phyloP scores from a whole-genome alignment of 2,113 vertebrate species.

The Microtus ochrogaster region DNA sequence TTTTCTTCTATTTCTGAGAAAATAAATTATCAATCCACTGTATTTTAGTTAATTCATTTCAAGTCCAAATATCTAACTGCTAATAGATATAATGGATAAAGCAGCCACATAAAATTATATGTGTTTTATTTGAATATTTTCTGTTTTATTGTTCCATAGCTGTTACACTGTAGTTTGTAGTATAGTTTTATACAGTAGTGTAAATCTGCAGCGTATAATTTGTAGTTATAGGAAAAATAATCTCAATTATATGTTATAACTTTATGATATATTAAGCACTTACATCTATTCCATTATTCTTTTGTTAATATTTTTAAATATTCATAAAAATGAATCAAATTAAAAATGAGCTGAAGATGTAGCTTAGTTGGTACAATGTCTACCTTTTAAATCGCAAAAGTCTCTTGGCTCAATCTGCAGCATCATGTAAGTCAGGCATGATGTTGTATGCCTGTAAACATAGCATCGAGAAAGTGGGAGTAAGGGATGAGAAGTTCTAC shows the following conservation, averaged over 20 bases:
- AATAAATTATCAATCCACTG: not conserved
- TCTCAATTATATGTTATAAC: not conserved
- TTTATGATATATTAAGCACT: not conserved
- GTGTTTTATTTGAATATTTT: not conserved
- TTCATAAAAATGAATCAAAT: not conserved
- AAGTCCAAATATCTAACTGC: not conserved
- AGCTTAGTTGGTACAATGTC: not conserved
- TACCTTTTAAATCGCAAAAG: not conserved
- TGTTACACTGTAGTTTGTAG: not conserved
- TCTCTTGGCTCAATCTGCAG: not conserved
- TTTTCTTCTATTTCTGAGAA: not conserved
- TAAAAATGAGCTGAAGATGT: not conserved
- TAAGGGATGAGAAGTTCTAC: not conserved
- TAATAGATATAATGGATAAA: not conserved
- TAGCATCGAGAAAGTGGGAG: too few relatives aligned
- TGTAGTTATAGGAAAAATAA: not conserved
- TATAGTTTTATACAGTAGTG: not conserved
- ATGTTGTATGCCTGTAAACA: not conserved
- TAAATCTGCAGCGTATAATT: not conserved
- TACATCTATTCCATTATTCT: not conserved
- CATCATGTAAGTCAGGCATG: not conserved
- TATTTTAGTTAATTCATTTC: slow-evolving; percentile 18
- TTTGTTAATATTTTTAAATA: not conserved
- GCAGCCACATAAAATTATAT: not conserved
- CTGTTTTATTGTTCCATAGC: not conserved